Percentiles rank a stretch among this genome's conserved stretches.
These are phyloP conservation scores for Lypha dubia DNA, from an alignment of 2,888 invertebrate genomes.

Conservation along the genomic window DNA sequence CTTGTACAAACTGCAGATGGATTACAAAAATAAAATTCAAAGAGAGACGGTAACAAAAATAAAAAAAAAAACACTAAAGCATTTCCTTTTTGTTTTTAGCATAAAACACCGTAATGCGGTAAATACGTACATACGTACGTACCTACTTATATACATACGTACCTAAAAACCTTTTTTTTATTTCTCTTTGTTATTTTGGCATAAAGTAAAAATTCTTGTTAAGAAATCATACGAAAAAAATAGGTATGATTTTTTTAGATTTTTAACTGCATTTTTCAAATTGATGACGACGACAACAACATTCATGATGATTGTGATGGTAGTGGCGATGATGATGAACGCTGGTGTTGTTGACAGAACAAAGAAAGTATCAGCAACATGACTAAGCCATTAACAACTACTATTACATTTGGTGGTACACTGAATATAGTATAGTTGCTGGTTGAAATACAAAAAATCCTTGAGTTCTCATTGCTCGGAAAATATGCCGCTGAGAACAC, in stretches of 20 bases:
- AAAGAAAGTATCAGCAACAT: slow-evolving; percentile 51
- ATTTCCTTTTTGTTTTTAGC: slow-evolving; percentile 48
- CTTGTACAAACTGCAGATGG: slow-evolving; percentile 39
- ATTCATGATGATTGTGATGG: slow-evolving; percentile 16
- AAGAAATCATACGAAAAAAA: slow-evolving; percentile 43
- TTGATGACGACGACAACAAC: slow-evolving; percentile 47
- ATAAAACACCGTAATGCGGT: slow-evolving; percentile 69
- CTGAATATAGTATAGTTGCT: too few relatives aligned
- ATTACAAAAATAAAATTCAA: slow-evolving; percentile 39
- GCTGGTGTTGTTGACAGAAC: slow-evolving; percentile 54
- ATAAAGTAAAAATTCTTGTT: slow-evolving; percentile 62
- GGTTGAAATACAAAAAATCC: too few relatives aligned
- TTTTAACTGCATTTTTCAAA: slow-evolving; percentile 51
- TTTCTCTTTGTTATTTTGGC: slow-evolving; percentile 22
- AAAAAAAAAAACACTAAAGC: slow-evolving; percentile 18
- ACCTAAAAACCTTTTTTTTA: slow-evolving; percentile 15
- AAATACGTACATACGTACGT: slow-evolving; percentile 18
- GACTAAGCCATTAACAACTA: slow-evolving; percentile 60
- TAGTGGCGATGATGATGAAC: slow-evolving; percentile 38
- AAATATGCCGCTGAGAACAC: too few relatives aligned
- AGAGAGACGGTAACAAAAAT: slow-evolving; percentile 29
- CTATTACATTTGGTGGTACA: slow-evolving; percentile 6
- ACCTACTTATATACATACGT: not conserved
- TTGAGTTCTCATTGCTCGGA: too few relatives aligned
- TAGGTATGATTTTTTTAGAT: slow-evolving; percentile 28